Base-by-base conservation (phyloP, 2,113 vertebrate species). In the Vidua macroura region DNA sequence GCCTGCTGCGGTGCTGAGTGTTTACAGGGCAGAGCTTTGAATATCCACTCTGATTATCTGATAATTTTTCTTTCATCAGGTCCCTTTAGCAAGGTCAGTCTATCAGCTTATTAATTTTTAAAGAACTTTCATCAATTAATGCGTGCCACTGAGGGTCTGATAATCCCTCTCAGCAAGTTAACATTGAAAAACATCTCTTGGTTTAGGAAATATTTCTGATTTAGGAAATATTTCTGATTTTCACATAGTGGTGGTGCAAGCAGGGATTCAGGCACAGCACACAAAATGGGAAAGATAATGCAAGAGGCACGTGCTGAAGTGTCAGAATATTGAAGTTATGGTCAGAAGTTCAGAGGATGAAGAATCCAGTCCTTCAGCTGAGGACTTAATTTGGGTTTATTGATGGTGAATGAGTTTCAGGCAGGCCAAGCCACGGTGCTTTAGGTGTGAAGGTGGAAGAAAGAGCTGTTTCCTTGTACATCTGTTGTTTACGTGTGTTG, bases 401-500 rank as follows among this genome's bases (percentile, higher is more conserved):
- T 63, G 39, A 10, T 37, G 35, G 20, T 23, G 35, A 37, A 11
- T 17, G 18, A 51, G 53, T 27, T 75, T 48, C 53, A 64, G 39
- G 23, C 17, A 24, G 51, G 51, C 39, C 17, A n/a, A 17, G 28
- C 17, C 11, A 15, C 0, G 0, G 16, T 86, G 19, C 7, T 70
- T 52, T 21, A 6, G 8, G n/a, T 60, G 24, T 4, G 6, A 66
- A 53, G 27, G 13, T 2, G 0, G 13, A 37, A 56, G 31, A 10
- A 51, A 39, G 23, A 39, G 1, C 9, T 11, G 10, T 46, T 63
- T 5, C 67, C 18, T 13, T 13, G 15, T n/a, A 10, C 35, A 15
- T 1, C 0, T 9, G 19, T 8, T 23, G 28, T 48, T 41, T n/a
- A 10, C 35, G 14, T 1, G 0, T 9, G 19, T 19, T 27, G 43